Conservation (phyloP, 1,140 invertebrate genomes). For the Meloidogyne chitwoodi region DNA sequence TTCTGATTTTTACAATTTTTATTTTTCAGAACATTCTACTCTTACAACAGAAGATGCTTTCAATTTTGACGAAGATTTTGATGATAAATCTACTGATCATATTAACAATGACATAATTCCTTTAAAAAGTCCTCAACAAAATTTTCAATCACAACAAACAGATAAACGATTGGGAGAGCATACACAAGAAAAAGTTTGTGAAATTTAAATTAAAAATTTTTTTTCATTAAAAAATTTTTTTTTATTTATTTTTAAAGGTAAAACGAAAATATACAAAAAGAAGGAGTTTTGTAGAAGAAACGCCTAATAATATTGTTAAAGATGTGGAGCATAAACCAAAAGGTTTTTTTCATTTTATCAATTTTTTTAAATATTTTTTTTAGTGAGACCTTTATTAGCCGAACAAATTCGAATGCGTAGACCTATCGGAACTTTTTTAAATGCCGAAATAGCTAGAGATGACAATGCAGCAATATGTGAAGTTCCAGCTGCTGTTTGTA, state of each 20-base stretch:
- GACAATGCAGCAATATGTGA: slow-evolving; percentile 13
- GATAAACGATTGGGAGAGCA: background rate
- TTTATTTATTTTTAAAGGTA: background rate
- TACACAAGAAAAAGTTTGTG: background rate
- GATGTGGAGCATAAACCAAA: background rate
- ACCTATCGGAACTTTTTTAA: background rate
- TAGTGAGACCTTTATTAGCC: background rate
- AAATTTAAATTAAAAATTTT: background rate
- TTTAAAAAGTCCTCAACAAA: background rate
- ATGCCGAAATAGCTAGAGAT: slow-evolving; percentile 8
- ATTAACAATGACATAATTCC: background rate
- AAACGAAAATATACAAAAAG: slow-evolving; percentile 9
- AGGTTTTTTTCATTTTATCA: background rate
- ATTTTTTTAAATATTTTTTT: background rate
- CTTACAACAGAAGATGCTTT: slow-evolving; percentile 3
- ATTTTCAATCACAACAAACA: background rate
- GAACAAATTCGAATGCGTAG: slow-evolving; percentile 5
- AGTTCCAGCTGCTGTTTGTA: slow-evolving; percentile 11
- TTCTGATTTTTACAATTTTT: background rate
- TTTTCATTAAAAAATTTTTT: background rate
- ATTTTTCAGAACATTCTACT: background rate
- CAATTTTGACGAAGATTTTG: slow-evolving; percentile 15
- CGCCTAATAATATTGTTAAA: background rate
- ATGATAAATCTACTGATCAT: background rate
- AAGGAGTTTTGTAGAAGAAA: background rate